Base-by-base conservation (phyloP, 2,797 vertebrate genomes). In the Anguilla marmorata region DNA sequence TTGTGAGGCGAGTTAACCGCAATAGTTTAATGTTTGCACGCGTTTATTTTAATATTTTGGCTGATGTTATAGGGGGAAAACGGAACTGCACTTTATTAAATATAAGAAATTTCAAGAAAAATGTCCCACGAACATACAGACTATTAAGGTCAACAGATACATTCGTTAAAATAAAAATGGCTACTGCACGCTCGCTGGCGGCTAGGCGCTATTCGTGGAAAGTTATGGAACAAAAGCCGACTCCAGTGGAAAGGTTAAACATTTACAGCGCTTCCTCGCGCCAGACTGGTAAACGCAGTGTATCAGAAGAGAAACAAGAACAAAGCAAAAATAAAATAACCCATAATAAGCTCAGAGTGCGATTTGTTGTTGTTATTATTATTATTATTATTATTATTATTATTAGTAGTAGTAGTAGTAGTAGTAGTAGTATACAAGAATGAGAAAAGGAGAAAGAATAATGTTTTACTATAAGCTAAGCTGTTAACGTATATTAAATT, bases 231-330 rank as follows among this genome's bases (percentile, higher is more conserved):
- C 66, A 90, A 88, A 88, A 63, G 45, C 30, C 74, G 84, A 69
- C 37, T 56, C 82, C 45, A 45, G 24, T 6, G 76, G 58, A 50
- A 45, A 21, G 37, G 88, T 89, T 90, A 89, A 85, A 87, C 33
- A 91, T 90, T 89, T 69, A 89, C 89, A 82, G 24, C 74, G 27
- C 37, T 63, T 86, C 80, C 69, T 45, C 60, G 56, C 66, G 14
- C 87, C 33, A n/a, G 12, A 33, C 14, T 72, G 87, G 45, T 30
- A 4, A 41, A 76, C 14, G 16, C 16, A 37, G 0, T 45, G 11
- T n/a, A 80, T n/a, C 19, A 80, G 16, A 4, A 80, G 21, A 19
- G 76, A 24, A 45, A 80, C 12, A 24, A 48, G 7, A 80, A 16
- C 2, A 37, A 74, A 33, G 0, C 11, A 33, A 24, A 63, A 63